Evolutionary conservation across 2,888 invertebrate species (phyloP).

Genomic region (Drosophila tanythrix): DNA sequence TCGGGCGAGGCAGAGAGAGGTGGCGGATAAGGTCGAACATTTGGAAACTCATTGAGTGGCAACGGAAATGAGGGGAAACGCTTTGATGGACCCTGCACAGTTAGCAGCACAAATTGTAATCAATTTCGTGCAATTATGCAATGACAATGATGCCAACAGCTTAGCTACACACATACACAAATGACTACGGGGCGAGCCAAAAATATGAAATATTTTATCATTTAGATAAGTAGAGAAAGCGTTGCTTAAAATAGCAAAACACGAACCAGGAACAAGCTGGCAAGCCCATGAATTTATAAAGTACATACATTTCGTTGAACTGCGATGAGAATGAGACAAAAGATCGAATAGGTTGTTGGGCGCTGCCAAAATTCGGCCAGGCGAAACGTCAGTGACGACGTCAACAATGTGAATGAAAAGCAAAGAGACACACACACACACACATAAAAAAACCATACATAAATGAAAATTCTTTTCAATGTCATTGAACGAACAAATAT

Average conservation of each 20-base stretch:
- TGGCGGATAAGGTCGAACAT: slow-evolving; percentile 13
- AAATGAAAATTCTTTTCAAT: slow-evolving; percentile 70
- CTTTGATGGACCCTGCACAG: slow-evolving; percentile 27
- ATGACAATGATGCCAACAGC: slow-evolving; percentile 37
- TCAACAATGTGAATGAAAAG: slow-evolving; percentile 40
- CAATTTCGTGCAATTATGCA: slow-evolving; percentile 77
- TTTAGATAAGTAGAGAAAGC: slow-evolving; percentile 21
- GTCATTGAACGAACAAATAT: slow-evolving; percentile 75
- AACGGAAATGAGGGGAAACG: slow-evolving; percentile 67
- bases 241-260: slow-evolving; percentile 52
- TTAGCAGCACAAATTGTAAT: slow-evolving; percentile 57
- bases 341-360: slow-evolving; percentile 28
- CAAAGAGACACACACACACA: slow-evolving; percentile 21
- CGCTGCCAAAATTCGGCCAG: slow-evolving; percentile 54
- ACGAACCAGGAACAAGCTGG: slow-evolving; percentile 42
- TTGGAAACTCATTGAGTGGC: slow-evolving; percentile 57
- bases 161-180: slow-evolving; percentile 1
- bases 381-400: slow-evolving; percentile 66
- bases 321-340: slow-evolving; percentile 23
- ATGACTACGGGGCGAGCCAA: slow-evolving; percentile 7
- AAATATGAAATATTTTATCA: slow-evolving; percentile 39
- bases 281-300: slow-evolving; percentile 57
- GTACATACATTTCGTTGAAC: slow-evolving; percentile 51
- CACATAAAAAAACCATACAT: not conserved
- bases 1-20: not conserved